phyloP scores from a whole-genome alignment of 2,888 invertebrate species.

The Beris chalybata region DNA sequence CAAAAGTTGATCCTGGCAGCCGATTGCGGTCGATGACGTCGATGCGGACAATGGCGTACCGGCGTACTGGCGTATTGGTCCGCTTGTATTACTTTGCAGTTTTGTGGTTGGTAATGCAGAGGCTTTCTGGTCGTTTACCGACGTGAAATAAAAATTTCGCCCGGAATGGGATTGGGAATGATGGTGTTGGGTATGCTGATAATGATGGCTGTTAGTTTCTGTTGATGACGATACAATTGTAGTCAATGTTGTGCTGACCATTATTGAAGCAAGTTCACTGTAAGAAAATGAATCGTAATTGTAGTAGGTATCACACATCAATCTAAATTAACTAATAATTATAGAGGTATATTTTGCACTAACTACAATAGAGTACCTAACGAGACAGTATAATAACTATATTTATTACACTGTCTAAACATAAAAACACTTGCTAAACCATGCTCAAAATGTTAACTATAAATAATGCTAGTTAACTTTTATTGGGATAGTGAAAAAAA shows the following conservation, averaged over 20 bases:
- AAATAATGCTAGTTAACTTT: too few species aligned
- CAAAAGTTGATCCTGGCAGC: background rate
- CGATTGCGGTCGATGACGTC: background rate
- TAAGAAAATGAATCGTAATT: conserved; percentile 30
- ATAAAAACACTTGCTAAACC: too few species aligned
- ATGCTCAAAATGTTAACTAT: too few species aligned
- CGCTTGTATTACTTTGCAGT: conserved; percentile 10
- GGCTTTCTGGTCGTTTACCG: conserved; percentile 34
- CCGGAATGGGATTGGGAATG: conserved; percentile 40
- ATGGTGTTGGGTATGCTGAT: conserved; percentile 38
- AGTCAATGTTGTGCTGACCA: conserved; percentile 57
- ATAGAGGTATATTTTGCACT: too few species aligned
- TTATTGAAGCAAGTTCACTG: conserved; percentile 55
- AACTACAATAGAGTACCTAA: too few species aligned
- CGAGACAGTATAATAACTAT: too few species aligned
- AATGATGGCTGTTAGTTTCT: conserved; percentile 42
- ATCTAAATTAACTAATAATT: too few species aligned
- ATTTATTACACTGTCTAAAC: too few species aligned
- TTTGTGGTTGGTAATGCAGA: background rate
- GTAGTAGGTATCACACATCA: too few species aligned
- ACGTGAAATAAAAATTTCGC: conserved; percentile 41
- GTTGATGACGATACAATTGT: conserved; percentile 53
- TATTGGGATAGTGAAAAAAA: too few species aligned
- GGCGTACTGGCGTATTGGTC: conserved; percentile 1
- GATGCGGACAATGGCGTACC: background rate